These are phyloP conservation scores for Ictalurus furcatus DNA, from an alignment of 2,113 vertebrate species.

Conservation along the genomic window DNA sequence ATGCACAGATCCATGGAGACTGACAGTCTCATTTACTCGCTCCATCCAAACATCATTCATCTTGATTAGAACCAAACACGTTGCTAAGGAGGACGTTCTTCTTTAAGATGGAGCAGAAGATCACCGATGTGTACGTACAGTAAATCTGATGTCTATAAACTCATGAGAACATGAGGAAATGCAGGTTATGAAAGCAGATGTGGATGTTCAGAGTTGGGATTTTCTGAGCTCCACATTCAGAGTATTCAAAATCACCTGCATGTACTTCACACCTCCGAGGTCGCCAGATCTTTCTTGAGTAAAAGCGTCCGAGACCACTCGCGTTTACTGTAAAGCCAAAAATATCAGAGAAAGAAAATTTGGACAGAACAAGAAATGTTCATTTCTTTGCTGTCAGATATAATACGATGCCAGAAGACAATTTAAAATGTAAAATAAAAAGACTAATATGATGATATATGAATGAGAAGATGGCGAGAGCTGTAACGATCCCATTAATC, in stretches of 20 bases:
- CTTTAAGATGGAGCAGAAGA: neutral
- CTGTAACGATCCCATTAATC: too few species aligned
- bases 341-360: conserved; percentile 4
- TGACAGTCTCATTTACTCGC: neutral
- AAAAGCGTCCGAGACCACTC: too few species aligned
- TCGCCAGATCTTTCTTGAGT: neutral
- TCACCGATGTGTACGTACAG: neutral
- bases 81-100: neutral
- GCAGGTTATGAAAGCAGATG: neutral
- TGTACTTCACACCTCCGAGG: neutral
- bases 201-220: too few species aligned
- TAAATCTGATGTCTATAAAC: neutral
- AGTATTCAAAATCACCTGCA: too few species aligned
- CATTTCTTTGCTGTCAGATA: too few species aligned
- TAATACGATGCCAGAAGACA: too few species aligned
- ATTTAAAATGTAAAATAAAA: neutral
- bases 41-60: neutral
- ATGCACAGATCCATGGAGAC: too few species aligned
- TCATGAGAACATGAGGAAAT: neutral
- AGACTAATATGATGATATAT: neutral
- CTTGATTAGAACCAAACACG: neutral
- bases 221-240: too few species aligned
- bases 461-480: too few species aligned
- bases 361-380: neutral
- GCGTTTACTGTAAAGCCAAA: neutral